Conservation (phyloP, 2,888 invertebrate genomes). For the Phengaris arion region DNA sequence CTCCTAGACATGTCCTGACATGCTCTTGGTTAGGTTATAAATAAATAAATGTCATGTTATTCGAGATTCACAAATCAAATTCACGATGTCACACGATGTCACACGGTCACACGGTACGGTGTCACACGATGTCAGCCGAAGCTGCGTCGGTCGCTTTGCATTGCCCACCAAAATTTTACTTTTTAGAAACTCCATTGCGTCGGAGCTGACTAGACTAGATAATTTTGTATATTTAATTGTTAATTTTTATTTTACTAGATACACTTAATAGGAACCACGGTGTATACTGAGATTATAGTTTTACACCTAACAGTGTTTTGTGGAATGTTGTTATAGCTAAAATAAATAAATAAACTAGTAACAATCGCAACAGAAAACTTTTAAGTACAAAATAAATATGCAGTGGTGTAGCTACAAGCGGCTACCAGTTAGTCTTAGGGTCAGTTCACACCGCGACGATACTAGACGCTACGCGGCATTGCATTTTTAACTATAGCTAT, state of each 20-base stretch:
- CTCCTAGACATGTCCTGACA: too few relatives aligned
- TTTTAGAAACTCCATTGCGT: too few relatives aligned
- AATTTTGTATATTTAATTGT: neutral
- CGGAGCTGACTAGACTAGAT: too few relatives aligned
- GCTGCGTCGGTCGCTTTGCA: too few relatives aligned
- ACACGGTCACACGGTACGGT: too few relatives aligned
- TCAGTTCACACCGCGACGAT: too few relatives aligned
- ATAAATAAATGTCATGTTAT: neutral
- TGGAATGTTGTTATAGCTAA: neutral
- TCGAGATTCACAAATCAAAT: neutral
- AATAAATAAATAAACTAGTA: slow-evolving; percentile 4
- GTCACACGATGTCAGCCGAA: too few relatives aligned
- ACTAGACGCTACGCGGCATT: too few relatives aligned
- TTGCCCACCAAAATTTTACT: too few relatives aligned
- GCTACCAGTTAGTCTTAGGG: too few relatives aligned
- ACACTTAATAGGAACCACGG: slow-evolving; percentile 1
- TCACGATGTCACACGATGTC: too few relatives aligned
- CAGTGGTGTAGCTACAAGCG: neutral
- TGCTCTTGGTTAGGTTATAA: neutral
- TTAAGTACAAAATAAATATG: neutral
- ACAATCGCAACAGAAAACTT: neutral
- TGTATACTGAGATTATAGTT: neutral
- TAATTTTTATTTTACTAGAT: neutral
- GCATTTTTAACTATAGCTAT: too few relatives aligned
- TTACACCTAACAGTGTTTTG: neutral